These are phyloP conservation scores for Platygyra sinensis DNA, from an alignment of 64 coral and sea anemone species.

Conservation along the genomic window DNA sequence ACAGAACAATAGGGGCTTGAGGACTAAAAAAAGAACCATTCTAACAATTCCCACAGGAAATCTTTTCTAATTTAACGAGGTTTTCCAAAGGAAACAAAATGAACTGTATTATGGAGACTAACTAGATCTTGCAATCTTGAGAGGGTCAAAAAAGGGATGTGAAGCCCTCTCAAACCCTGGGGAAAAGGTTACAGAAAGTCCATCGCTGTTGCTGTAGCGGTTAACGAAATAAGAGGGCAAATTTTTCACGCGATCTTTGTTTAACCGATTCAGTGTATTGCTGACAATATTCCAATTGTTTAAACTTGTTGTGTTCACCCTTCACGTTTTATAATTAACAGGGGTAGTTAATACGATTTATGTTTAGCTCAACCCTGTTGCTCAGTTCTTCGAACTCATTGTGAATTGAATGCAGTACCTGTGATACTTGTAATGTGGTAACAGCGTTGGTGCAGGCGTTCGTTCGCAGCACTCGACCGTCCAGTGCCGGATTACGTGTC, in stretches of 20 bases:
- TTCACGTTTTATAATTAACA: conserved; percentile 1
- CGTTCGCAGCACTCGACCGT: too few species aligned
- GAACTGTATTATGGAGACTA: not conserved
- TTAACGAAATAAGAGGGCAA: too few species aligned
- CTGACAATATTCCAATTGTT: not conserved
- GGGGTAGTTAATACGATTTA: not conserved
- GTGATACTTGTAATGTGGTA: too few species aligned
- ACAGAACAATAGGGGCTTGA: not conserved
- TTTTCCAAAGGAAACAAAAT: not conserved
- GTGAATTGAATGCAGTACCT: too few species aligned
- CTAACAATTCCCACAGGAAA: not conserved
- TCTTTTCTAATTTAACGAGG: not conserved
- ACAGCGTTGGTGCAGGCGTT: too few species aligned
- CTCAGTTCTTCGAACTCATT: not conserved
- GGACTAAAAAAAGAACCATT: not conserved
- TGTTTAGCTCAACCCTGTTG: too few species aligned
- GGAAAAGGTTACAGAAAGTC: too few species aligned
- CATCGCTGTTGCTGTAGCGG: too few species aligned
- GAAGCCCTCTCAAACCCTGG: too few species aligned
- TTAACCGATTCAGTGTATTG: conserved; percentile 9
- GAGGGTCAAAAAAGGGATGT: too few species aligned
- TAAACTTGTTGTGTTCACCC: not conserved
- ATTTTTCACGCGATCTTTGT: not conserved
- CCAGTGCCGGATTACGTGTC: too few species aligned
- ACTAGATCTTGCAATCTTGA: not conserved